Conservation (phyloP, 2,113 vertebrate genomes). For the Trogon surrucura region DNA sequence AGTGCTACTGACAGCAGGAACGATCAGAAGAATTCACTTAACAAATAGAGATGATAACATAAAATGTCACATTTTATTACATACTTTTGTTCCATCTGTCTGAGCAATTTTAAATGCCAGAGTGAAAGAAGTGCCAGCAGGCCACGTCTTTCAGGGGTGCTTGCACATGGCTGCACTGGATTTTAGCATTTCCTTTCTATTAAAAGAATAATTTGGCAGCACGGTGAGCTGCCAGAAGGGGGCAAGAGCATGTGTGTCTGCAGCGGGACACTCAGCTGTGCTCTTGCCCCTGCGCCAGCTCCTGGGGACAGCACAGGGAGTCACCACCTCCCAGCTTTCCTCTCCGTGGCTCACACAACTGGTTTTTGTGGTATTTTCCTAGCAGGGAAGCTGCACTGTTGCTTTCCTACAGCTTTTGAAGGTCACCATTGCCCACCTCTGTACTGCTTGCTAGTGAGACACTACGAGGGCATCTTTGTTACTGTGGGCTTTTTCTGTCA, state of each 20-base stretch:
- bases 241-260: neutral
- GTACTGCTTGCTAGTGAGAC: neutral
- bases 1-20: constrained; percentile 17
- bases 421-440: neutral
- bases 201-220: neutral
- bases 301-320: neutral
- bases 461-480: neutral
- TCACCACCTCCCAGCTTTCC: neutral
- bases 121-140: constrained; percentile 56
- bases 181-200: constrained; percentile 9
- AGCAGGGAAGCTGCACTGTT: neutral
- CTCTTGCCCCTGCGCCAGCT: constrained; percentile 6
- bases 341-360: neutral
- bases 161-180: neutral
- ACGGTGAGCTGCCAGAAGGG: neutral
- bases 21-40: constrained; percentile 70
- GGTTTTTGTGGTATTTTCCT: neutral
- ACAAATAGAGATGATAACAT: constrained; percentile 72
- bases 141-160: constrained; percentile 11
- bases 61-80: constrained; percentile 80
- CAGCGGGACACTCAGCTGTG: neutral
- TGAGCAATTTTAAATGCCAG: constrained; percentile 74
- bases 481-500: neutral
- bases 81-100: constrained; percentile 75
- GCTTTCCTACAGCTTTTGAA: neutral